Base-by-base conservation (phyloP, 2,113 vertebrate genomes). In the Polyodon spathula region DNA sequence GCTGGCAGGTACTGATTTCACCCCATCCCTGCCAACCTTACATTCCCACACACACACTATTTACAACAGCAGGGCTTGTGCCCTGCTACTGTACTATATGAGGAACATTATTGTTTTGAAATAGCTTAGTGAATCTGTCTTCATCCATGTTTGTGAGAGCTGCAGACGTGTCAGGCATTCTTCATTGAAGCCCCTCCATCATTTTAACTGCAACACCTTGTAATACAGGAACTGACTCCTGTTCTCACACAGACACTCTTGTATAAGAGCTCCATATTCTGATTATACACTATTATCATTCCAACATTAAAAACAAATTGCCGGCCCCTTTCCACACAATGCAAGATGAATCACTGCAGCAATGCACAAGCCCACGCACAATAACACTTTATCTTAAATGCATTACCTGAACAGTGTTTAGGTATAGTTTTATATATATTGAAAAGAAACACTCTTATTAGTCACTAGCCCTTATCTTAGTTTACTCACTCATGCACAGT, bases 301-400 rank as follows among this genome's bases (percentile, higher is more conserved):
- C 46, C 37, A n/a, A 37, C 39, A 78, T 72, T 76, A 73, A 73
- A 76, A 79, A 73, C 71, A 78, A 69, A 78, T 74, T 74, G 78
- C 70, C 54, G 60, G 73, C 74, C 71, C 76, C 76, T 80, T 75
- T 76, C 59, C 65, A 66, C 65, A 76, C 73, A 81, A 74, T 61
- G 69, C 64, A 73, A 27, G 17, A 63, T 15, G 63, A 73, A 67
- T 58, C 43, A 64, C 65, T 68, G 78, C 53, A 59, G 59, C 68
- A 66, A 66, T 58, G 37, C 76, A 80, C 75, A 81, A 77, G 79
- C 72, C 69, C 72, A 46, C 69, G 68, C 76, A 81, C 73, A 81
- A 71, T 69, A 69, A 64, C 70, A 69, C 55, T 75, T 73, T 71
- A 73, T 73, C 76, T 69, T 76, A 78, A 59, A 52, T 81, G 75